These are phyloP conservation scores for Tiliqua scincoides DNA, from an alignment of 2,113 vertebrate genomes.

Conservation along the genomic window DNA sequence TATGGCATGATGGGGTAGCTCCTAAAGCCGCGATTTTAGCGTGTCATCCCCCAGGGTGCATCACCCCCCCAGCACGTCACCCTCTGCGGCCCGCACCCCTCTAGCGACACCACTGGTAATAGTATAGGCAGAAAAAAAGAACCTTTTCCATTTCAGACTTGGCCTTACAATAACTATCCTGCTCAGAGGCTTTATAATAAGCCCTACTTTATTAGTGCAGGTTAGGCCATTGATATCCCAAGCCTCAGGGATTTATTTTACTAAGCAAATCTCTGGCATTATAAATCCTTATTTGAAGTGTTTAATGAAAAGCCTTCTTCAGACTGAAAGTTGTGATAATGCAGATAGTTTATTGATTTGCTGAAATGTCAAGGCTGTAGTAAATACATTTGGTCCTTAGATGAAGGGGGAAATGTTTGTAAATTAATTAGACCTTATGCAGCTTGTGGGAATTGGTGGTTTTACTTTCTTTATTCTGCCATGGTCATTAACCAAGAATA, in stretches of 20 bases:
- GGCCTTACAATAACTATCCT: neutral
- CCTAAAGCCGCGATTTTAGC: no score
- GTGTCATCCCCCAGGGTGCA: no score
- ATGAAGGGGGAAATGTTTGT: neutral
- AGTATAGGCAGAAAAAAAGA: neutral
- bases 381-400: neutral
- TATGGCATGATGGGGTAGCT: no score
- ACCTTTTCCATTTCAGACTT: neutral
- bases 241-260: neutral
- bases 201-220: neutral
- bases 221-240: neutral
- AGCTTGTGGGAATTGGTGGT: neutral
- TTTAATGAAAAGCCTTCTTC: conserved; percentile 3
- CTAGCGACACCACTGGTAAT: no score
- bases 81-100: no score
- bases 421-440: neutral
- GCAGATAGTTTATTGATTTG: neutral
- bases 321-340: conserved; percentile 2
- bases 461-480: neutral
- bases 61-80: no score
- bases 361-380: neutral
- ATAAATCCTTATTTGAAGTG: neutral
- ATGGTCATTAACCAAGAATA: neutral
- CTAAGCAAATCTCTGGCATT: neutral
- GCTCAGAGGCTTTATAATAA: neutral